These are phyloP conservation scores for Tortrix viridana DNA, from an alignment of 2,888 invertebrate genomes.

Conservation along the genomic window DNA sequence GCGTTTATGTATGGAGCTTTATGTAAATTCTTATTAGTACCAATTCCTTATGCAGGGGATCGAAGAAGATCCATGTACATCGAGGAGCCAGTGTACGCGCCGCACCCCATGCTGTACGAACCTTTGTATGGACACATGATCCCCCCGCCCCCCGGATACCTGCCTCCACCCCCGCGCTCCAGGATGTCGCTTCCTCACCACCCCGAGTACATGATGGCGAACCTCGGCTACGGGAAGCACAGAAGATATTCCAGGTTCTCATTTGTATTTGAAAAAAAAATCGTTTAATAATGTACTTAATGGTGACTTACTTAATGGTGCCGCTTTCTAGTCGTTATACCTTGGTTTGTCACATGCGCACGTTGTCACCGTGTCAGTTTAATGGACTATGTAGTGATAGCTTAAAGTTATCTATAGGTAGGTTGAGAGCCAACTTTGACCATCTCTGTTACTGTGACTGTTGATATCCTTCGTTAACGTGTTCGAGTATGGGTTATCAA, in stretches of 20 bases:
- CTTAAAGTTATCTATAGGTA: no score
- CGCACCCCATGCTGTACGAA: constrained; percentile 72
- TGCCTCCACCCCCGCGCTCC: constrained; percentile 63
- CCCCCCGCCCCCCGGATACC: constrained; percentile 63
- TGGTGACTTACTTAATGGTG: neutral
- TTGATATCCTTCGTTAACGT: no score
- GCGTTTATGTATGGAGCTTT: no score
- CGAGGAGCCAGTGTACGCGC: constrained; percentile 71
- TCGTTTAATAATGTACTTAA: no score
- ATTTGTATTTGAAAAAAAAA: constrained; percentile 5
- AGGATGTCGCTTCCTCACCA: constrained; percentile 71
- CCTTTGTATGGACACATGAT: constrained; percentile 66
- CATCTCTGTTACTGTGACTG: no score
- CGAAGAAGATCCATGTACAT: constrained; percentile 73
- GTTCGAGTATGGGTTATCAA: neutral
- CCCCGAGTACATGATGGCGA: constrained; percentile 68
- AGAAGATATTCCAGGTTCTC: constrained; percentile 72
- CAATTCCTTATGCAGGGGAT: constrained; percentile 58
- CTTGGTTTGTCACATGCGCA: neutral
- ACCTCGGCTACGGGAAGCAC: constrained; percentile 59
- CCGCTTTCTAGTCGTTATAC: constrained; percentile 12
- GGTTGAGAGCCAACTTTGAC: neutral
- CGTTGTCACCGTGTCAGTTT: constrained; percentile 7
- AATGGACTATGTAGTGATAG: constrained; percentile 2
- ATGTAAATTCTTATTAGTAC: neutral